Percentiles rank a stretch among this genome's conserved stretches.
Evolutionary conservation across 30 jellyfish, hydroid and myxozoan genomes (phyloP).

Genomic region (Hydractinia echinata): DNA sequence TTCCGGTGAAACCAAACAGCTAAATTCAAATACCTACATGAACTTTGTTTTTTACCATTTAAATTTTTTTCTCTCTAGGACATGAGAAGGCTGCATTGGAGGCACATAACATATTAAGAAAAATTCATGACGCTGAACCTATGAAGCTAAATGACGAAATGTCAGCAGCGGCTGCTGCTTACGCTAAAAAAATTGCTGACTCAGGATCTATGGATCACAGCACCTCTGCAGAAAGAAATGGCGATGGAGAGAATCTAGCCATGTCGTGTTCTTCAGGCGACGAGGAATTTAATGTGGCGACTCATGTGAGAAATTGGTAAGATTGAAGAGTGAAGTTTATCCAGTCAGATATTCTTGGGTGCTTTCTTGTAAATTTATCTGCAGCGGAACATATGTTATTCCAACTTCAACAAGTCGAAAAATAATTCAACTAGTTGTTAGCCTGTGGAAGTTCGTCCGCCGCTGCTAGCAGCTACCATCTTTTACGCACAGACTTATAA

Average conservation of each 20-base stretch:
- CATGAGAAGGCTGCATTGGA: constrained; percentile 36
- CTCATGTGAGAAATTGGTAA: constrained; percentile 61
- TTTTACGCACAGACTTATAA: no score
- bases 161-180: constrained; percentile 53
- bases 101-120: constrained; percentile 53
- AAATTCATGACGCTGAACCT: constrained; percentile 32
- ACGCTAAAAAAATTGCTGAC: constrained; percentile 67
- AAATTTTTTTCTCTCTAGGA: background rate
- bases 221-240: constrained; percentile 21
- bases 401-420: background rate
- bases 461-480: no score
- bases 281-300: constrained; percentile 39
- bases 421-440: background rate
- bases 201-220: constrained; percentile 32
- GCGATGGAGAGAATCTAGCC: constrained; percentile 83
- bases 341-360: no score
- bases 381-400: background rate
- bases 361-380: background rate
- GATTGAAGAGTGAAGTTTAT: no score
- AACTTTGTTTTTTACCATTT: no score
- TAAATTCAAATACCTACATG: no score
- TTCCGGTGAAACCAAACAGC: no score
- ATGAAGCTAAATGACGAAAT: constrained; percentile 46
- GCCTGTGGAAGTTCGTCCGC: background rate
- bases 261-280: constrained; percentile 42